phyloP scores from a whole-genome alignment of 2,797 vertebrate genomes.

The Loriculus beryllinus region DNA sequence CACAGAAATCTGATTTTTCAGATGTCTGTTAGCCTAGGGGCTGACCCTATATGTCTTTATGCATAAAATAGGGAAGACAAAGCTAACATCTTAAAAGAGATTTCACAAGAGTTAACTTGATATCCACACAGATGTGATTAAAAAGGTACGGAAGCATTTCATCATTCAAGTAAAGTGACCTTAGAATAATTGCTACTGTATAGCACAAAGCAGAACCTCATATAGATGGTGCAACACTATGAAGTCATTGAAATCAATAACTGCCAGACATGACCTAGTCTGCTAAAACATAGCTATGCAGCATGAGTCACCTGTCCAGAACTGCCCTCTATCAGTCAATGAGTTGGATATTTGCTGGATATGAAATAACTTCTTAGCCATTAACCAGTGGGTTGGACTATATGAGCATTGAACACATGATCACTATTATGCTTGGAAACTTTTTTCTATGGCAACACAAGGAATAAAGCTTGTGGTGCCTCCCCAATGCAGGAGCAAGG shows the following conservation, averaged over 20 bases:
- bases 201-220: background rate
- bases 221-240: background rate
- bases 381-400: background rate
- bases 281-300: background rate
- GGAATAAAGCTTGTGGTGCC: background rate
- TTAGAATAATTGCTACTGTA: background rate
- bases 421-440: background rate
- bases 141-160: background rate
- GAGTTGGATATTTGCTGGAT: background rate
- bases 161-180: background rate
- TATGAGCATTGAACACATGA: fast-evolving
- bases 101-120: background rate
- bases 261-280: background rate
- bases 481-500: background rate
- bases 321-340: background rate
- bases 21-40: background rate
- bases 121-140: background rate
- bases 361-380: background rate
- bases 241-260: background rate
- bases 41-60: background rate
- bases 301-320: background rate
- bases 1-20: background rate
- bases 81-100: background rate
- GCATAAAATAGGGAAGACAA: background rate
- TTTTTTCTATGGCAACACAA: background rate